Conservation (phyloP, 2,113 vertebrate genomes). For the Felis chaus region DNA sequence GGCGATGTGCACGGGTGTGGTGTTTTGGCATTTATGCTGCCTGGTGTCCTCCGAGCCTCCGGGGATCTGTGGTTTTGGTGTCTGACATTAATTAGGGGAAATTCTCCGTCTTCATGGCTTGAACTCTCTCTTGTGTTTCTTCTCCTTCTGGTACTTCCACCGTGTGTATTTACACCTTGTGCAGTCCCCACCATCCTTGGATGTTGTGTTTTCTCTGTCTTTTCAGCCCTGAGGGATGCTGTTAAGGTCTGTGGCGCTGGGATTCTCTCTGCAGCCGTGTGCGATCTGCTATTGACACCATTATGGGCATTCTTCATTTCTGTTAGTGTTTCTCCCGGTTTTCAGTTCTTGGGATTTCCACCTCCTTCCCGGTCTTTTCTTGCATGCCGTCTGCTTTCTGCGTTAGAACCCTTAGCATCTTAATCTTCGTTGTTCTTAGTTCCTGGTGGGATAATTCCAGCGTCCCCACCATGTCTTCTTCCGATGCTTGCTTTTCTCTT, state of each 20-base stretch:
- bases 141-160: neutral
- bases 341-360: neutral
- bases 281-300: no score
- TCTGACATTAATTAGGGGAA: neutral
- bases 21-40: neutral
- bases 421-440: neutral
- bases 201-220: neutral
- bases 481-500: neutral
- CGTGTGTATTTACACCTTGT: neutral
- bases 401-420: no score
- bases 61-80: neutral
- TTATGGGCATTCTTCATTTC: neutral
- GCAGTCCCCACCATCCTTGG: neutral
- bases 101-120: neutral
- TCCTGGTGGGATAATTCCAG: no score
- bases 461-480: neutral
- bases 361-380: neutral
- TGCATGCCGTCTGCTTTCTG: no score
- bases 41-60: neutral
- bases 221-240: no score
- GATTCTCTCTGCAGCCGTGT: neutral
- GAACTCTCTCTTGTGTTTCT: neutral
- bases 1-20: neutral
- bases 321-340: neutral
- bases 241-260: neutral